Base-by-base conservation (phyloP, 64 coral and sea anemone species). In the Pocillopora verrucosa region DNA sequence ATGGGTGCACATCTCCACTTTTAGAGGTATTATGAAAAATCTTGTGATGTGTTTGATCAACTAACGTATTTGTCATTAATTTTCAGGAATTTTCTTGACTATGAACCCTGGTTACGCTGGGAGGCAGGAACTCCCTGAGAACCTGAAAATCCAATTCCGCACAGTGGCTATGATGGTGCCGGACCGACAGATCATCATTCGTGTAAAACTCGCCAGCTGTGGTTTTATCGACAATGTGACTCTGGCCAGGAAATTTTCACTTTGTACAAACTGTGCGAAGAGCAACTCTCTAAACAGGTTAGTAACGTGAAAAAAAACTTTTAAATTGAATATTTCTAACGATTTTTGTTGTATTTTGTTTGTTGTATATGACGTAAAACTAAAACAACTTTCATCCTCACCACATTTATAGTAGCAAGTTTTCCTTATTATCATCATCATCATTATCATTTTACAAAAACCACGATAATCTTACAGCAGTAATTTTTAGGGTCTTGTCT, bases 141-240 rank as follows among this genome's bases (percentile, higher is more conserved):
- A 98, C 86, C 87, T 98, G 4, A 94, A 98, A 87, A 98, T 98
- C 57, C 96, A 98, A 72, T 98, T 98, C 82, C 92, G 93, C 72
- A 98, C 96, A 25, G 96, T 98, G 10, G 96, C 96, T 58, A 98
- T 98, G 96, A 98, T 98, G 96, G 96, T 98, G 9, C 96, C 96
- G 36, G 96, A 98, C 61, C 75, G 96, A 58, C 96, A 98, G 76
- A 98, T 98, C 56, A 98, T 98, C 74, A 98, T 98, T 73, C 74
- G 96, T 51, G 96, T 98, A 13, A 98, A 98, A 77, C 90, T 98
- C 9, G 92, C 96, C 4, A 98, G 96, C 59, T 94, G 96, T 73
- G 96, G 96, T 36, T 98, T 98, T 69, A 98, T 94, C 37, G 96
- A 98, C 61, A 98, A 94, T 75, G 79, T 98, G 10, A 94, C 93